phyloP scores from a whole-genome alignment of 2,797 vertebrate genomes.

The Tadarida brasiliensis region DNA sequence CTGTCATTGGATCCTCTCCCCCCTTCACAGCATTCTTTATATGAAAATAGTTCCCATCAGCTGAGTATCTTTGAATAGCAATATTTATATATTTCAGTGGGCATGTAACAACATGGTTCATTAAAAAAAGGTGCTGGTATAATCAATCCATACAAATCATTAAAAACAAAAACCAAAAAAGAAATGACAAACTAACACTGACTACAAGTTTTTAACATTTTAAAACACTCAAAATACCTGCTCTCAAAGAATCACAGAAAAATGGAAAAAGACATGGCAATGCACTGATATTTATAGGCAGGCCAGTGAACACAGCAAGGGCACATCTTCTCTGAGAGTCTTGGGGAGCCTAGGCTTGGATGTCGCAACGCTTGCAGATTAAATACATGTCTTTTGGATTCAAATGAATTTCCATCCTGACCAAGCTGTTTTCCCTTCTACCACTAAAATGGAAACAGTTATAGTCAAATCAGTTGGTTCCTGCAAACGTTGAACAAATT shows the following conservation, averaged over 20 bases:
- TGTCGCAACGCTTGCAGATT: not conserved
- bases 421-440: not conserved
- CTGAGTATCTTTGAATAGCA: conserved; percentile 16
- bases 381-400: not conserved
- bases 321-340: not conserved
- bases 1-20: not conserved
- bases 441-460: not conserved
- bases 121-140: not conserved
- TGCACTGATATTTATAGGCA: not conserved
- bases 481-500: not conserved
- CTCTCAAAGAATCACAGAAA: conserved; percentile 30
- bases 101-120: not conserved
- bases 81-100: conserved; percentile 47
- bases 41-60: not conserved
- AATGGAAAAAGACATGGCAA: not conserved
- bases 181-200: not conserved
- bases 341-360: not conserved
- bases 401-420: not conserved
- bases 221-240: not conserved
- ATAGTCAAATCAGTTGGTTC: not conserved
- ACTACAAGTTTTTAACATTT: not conserved
- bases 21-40: not conserved
- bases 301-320: no score
- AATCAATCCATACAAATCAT: not conserved
- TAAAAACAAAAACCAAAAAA: not conserved